Conservation (phyloP, 1,140 invertebrate genomes). For the Adelges cooleyi region DNA sequence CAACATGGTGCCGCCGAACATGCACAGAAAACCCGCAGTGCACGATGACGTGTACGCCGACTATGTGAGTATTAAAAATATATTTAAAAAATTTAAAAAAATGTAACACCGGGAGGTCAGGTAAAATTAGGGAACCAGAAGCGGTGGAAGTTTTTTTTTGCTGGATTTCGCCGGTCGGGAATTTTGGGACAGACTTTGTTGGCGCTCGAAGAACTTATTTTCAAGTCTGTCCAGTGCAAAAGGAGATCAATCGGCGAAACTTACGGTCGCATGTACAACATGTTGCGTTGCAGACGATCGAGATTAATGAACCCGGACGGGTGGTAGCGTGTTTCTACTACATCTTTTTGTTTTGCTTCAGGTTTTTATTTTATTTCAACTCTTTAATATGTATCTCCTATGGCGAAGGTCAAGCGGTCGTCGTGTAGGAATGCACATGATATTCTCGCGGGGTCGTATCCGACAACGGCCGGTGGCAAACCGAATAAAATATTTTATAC, state of each 20-base stretch:
- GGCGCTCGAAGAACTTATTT: no score
- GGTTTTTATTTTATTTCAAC: neutral
- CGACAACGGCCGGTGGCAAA: no score
- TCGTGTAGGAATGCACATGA: constrained; percentile 18
- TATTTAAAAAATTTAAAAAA: neutral
- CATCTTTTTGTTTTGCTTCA: neutral
- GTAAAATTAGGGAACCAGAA: no score
- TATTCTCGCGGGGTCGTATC: neutral
- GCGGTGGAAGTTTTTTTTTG: no score
- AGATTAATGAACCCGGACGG: constrained; percentile 19
- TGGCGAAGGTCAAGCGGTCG: constrained; percentile 16
- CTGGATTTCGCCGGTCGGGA: no score
- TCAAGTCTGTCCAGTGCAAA: no score
- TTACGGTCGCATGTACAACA: no score
- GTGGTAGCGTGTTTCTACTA: neutral
- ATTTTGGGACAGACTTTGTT: no score
- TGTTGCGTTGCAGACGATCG: neutral
- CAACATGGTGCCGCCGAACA: constrained; percentile 43
- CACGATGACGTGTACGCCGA: constrained; percentile 68
- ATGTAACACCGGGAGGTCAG: neutral
- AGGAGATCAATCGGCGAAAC: no score
- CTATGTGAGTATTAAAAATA: constrained; percentile 36
- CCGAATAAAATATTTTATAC: no score
- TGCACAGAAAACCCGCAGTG: constrained; percentile 47
- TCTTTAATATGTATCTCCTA: neutral